Base-by-base conservation (phyloP, 2,113 vertebrate genomes). In the Pipra filicauda region DNA sequence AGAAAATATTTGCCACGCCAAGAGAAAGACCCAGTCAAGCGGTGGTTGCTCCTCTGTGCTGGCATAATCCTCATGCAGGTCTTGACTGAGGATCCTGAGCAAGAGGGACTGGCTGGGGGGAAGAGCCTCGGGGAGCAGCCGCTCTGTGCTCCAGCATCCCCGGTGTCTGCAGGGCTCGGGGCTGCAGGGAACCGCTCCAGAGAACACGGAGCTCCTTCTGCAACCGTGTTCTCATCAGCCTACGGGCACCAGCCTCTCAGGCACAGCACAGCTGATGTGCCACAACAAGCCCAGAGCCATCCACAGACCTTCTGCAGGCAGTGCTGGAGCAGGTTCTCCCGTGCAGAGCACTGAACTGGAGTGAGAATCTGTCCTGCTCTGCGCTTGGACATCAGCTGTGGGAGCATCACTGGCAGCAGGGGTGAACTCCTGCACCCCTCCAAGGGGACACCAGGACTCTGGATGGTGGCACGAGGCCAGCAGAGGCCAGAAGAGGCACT, bases 1-100 rank as follows among this genome's bases (percentile, higher is more conserved):
- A 92, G 94, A 37, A 96, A 95, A 59, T 72, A 91, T 8, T 94
- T 96, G 57, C 96, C 95, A 78, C 95, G 80, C 30, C 89, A 91
- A 28, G 77, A 97, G 84, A 96, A 82, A 72, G 96, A 97, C 16
- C 48, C 24, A 30, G 84, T 27, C 70, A 95, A 95, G 89, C 33
- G 91, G 65, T 97, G 95, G 96, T 89, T 97, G 76, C 91, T 97
- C 28, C 6, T 95, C 76, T 95, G 89, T 4, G 89, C 66, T 44
- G 94, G 91, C 65, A 35, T 97, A 91, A 21, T 95, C 70, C 80
- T 96, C 69, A 3, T 94, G 43, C 96, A 97, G 83, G 48, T 97
- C 44, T 59, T 97, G 15, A 61, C 0, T 2, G 91, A 92, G 65
- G 48, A 23, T 52, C 76, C 94, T 1, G 95, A 95, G 91, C 94